These are phyloP conservation scores for Pteruthius melanotis DNA, from an alignment of 2,113 vertebrate genomes.

Conservation along the genomic window DNA sequence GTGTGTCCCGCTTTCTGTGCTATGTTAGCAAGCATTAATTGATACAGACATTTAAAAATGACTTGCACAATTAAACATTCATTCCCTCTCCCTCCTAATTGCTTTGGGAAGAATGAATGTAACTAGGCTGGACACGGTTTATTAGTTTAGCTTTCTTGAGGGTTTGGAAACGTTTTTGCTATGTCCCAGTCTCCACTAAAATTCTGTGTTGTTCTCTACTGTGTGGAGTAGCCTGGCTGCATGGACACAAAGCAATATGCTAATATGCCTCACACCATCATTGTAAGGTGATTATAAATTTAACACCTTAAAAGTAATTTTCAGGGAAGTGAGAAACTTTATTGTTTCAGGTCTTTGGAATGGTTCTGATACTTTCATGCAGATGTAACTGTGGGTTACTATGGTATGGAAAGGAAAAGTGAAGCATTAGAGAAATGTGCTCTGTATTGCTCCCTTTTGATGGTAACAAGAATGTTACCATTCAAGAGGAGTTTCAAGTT, in stretches of 20 bases:
- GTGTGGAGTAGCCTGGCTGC: neutral
- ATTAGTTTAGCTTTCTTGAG: neutral
- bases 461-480: neutral
- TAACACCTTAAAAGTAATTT: neutral
- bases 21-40: neutral
- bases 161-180: neutral
- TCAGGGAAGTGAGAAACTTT: neutral
- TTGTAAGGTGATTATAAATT: neutral
- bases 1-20: neutral
- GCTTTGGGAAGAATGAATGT: slow-evolving; percentile 20
- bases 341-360: neutral
- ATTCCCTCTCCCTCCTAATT: neutral
- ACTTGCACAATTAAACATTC: neutral
- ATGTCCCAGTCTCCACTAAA: neutral
- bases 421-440: neutral
- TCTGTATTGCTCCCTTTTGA: neutral
- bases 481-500: neutral
- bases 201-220: neutral
- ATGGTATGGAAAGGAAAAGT: neutral
- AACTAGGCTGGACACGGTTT: neutral
- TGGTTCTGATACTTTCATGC: neutral
- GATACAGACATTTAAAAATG: neutral
- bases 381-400: neutral
- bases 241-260: neutral
- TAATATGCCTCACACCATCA: neutral